Evolutionary conservation across 2,113 vertebrate genomes (phyloP).

Genomic region (Toxotes jaculatrix): DNA sequence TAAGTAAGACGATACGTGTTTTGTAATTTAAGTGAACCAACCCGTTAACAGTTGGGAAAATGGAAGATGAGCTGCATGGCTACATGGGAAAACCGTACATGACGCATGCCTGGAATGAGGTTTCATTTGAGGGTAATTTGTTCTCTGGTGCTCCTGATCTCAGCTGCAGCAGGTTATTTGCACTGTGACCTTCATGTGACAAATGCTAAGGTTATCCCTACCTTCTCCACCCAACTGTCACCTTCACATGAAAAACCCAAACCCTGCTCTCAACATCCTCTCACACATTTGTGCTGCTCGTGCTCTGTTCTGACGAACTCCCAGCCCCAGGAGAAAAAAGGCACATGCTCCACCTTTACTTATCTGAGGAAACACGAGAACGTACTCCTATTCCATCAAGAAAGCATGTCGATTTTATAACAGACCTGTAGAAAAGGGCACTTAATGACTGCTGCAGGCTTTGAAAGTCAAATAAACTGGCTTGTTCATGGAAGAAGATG

Average conservation of each 20-base stretch:
- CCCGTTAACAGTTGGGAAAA: neutral
- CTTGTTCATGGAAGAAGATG: neutral
- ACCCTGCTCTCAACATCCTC: conserved; percentile 11
- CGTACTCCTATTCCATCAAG: conserved; percentile 70
- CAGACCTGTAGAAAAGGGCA: conserved; percentile 29
- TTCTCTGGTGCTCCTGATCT: conserved; percentile 12
- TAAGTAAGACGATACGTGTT: neutral
- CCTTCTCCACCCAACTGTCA: conserved; percentile 52
- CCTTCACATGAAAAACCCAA: conserved; percentile 48
- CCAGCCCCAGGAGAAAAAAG: neutral
- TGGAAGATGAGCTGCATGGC: neutral
- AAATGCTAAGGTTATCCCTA: conserved; percentile 28
- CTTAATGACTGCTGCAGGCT: conserved; percentile 34
- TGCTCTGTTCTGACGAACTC: conserved; percentile 38
- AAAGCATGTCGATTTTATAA: conserved; percentile 61
- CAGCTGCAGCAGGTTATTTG: conserved; percentile 37
- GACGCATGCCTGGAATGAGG: neutral
- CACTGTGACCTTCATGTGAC: conserved; percentile 44
- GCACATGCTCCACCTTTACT: conserved; percentile 42
- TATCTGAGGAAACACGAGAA: conserved; percentile 66
- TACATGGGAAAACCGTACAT: neutral
- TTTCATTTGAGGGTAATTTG: neutral
- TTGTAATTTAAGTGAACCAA: neutral
- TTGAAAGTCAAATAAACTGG: conserved; percentile 26
- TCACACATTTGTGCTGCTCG: neutral